Base-by-base conservation (phyloP, 2,888 invertebrate species). In the Heliconius erato region DNA sequence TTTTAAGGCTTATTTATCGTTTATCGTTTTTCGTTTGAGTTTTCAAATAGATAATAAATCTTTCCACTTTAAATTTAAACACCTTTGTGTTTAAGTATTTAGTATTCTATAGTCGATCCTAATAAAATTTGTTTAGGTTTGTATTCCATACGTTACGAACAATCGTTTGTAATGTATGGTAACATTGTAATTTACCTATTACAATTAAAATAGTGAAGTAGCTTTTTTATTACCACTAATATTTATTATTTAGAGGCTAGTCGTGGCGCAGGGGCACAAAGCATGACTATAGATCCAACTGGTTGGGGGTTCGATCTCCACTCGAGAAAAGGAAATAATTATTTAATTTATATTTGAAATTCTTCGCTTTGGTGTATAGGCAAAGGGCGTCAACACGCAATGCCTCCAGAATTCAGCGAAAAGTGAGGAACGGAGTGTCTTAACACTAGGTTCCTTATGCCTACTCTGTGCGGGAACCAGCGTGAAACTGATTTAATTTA, bases 1-100 rank as follows among this genome's bases (percentile, higher is more conserved):
- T 32, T 76, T 14, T 14, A 3, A 28, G 16, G 49, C 12, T 32
- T 69, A 40, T 40, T 11, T 40, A 40, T 40, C 11, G 40, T 40
- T 40, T 11, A 69, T 79, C 79, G 28, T 26, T 74, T 67, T 23
- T 32, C 80, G 28, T 74, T 26, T 26, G 54, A 65, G 23, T 28
- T 74, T 74, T 16, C n/a, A 35, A 69, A 74, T 32, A 63, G 74
- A 16, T 16, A 40, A 83, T 83, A 83, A 83, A 83, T 83, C 80
- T 79, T 76, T 35, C 74, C 32, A 82, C 79, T 76, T 74, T 35
- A 28, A 74, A 74, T 79, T 72, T 80, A 77, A 83, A 78, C 59
- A 74, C 78, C 26, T 67, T 78, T 80, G 54, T 82, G 26, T 76
- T n/a, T 65, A 72, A 80, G 74, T 54, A 68, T 76, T 83, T 74